Percentiles rank a stretch among this genome's conserved stretches.
Conservation (phyloP, 2,797 vertebrate species). For the Lagorchestes hirsutus region DNA sequence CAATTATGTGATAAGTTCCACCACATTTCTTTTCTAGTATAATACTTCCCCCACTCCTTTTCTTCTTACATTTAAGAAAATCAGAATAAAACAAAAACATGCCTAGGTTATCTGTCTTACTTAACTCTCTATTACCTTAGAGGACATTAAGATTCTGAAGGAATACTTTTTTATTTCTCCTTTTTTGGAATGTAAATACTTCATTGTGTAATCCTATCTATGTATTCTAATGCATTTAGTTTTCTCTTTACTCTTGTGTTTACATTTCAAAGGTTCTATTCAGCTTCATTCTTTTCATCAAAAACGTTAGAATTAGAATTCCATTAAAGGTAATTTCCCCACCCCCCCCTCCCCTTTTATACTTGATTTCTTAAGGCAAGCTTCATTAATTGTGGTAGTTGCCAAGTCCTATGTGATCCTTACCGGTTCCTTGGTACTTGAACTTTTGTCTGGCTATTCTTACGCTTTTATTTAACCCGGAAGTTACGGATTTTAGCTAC, state of each 20-base stretch:
- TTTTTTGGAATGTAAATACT: background rate
- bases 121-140: no score
- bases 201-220: background rate
- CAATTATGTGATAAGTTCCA: no score
- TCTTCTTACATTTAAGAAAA: no score
- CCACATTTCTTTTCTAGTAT: no score
- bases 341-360: background rate
- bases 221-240: background rate
- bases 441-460: background rate
- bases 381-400: background rate
- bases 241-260: background rate
- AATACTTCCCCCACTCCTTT: no score
- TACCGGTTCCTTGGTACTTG: background rate
- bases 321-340: background rate
- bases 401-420: background rate
- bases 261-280: background rate
- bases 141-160: background rate
- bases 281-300: background rate
- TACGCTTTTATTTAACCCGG: background rate
- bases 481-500: background rate
- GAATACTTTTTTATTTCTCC: background rate
- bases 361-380: background rate
- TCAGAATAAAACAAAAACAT: no score
- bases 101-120: no score
- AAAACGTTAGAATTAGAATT: background rate